These are phyloP conservation scores for Mirza zaza DNA, from an alignment of 2,113 vertebrate species.

Conservation along the genomic window DNA sequence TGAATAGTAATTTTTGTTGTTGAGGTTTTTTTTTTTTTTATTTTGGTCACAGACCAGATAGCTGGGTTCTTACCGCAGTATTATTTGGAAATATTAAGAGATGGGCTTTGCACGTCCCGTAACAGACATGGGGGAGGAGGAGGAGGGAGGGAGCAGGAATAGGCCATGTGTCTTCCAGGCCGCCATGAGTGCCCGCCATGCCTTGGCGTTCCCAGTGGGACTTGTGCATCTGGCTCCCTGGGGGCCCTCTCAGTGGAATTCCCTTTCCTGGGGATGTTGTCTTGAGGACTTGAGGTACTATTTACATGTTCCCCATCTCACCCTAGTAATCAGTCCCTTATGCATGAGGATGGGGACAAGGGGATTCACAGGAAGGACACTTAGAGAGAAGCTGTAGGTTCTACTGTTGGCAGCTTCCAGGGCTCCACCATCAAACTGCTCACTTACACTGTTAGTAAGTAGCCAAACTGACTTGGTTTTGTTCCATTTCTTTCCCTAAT, in stretches of 20 bases:
- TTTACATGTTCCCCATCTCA: background rate
- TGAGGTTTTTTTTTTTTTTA: background rate
- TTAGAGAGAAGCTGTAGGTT: background rate
- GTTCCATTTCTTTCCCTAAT: background rate
- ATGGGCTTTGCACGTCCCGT: background rate
- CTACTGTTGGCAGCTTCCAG: background rate
- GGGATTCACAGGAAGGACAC: background rate
- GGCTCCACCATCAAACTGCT: background rate
- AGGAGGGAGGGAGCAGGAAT: background rate
- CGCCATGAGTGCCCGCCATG: background rate
- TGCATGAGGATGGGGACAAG: background rate
- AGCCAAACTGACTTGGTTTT: background rate
- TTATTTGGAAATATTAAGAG: slow-evolving; percentile 51
- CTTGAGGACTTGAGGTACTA: background rate
- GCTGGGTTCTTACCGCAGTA: slow-evolving; percentile 29
- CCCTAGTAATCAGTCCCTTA: background rate
- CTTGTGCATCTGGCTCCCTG: background rate
- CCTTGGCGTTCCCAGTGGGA: background rate
- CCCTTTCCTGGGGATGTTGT: background rate
- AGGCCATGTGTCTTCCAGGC: background rate
- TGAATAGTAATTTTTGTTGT: slow-evolving; percentile 79
- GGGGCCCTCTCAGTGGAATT: background rate
- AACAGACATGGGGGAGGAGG: background rate
- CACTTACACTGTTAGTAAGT: background rate
- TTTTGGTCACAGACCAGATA: slow-evolving; percentile 59